These are phyloP conservation scores for Magallana nippona DNA, from an alignment of 2,888 invertebrate genomes.

Conservation along the genomic window DNA sequence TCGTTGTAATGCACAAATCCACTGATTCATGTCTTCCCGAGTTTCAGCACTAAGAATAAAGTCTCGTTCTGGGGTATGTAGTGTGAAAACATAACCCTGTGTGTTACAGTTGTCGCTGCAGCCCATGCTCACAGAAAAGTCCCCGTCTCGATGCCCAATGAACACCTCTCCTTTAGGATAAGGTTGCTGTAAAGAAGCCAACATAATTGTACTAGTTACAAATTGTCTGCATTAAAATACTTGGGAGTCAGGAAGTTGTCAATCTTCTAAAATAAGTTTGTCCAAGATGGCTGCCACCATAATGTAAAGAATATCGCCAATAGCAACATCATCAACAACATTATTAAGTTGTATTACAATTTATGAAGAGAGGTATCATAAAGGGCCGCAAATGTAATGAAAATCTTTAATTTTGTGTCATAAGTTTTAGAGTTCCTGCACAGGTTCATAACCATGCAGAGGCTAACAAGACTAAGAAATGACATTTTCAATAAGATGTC, in stretches of 20 bases:
- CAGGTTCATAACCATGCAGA: no score
- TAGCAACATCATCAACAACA: no score
- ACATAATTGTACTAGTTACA: background rate
- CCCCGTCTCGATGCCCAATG: conserved; percentile 88
- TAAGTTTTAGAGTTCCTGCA: no score
- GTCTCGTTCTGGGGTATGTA: conserved; percentile 90
- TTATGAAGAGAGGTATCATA: no score
- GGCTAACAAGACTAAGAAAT: no score
- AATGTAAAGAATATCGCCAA: no score
- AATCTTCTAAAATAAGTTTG: background rate
- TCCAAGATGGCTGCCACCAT: no score
- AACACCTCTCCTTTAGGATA: conserved; percentile 95
- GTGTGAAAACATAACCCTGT: conserved; percentile 90
- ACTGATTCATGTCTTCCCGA: conserved; percentile 88
- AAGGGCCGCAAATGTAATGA: no score
- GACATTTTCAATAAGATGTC: no score
- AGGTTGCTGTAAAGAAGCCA: conserved; percentile 84
- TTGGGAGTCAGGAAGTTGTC: background rate
- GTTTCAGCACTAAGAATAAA: conserved; percentile 90
- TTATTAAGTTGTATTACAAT: no score
- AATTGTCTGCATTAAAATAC: background rate
- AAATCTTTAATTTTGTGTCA: no score
- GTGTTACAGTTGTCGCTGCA: conserved; percentile 85
- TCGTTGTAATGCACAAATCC: conserved; percentile 89
- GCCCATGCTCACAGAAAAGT: conserved; percentile 87